These are phyloP conservation scores for Tridacna gigas DNA, from an alignment of 2,888 invertebrate genomes.

Conservation along the genomic window DNA sequence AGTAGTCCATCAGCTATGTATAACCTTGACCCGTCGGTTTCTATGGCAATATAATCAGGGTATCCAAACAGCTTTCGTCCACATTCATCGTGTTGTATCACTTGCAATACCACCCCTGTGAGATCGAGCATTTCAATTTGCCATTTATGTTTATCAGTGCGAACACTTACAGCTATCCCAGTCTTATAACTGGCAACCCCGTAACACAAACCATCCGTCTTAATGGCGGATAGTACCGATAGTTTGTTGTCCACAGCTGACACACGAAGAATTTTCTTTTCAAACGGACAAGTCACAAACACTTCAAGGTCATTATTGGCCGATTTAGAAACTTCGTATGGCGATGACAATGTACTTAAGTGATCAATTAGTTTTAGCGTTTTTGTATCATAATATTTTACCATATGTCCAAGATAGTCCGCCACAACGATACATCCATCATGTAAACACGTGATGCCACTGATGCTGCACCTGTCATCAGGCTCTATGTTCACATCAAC, in stretches of 20 bases:
- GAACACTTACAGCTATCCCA: constrained; percentile 51
- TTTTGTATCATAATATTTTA: constrained; percentile 61
- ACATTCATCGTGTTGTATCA: constrained; percentile 47
- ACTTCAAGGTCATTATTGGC: constrained; percentile 31
- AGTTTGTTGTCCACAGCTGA: constrained; percentile 25
- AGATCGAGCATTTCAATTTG: constrained; percentile 51
- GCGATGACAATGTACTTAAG: constrained; percentile 29
- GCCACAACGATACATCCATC: constrained; percentile 48
- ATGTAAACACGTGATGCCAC: constrained; percentile 55
- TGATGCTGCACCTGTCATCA: constrained; percentile 56
- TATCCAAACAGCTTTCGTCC: constrained; percentile 50
- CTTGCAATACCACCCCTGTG: constrained; percentile 43
- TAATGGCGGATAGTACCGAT: constrained; percentile 14
- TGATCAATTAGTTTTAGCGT: constrained; percentile 43
- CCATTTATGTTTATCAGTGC: constrained; percentile 45
- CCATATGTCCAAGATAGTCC: constrained; percentile 48
- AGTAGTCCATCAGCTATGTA: constrained; percentile 46
- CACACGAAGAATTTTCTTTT: constrained; percentile 36
- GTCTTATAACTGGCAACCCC: constrained; percentile 41
- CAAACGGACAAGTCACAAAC: constrained; percentile 53
- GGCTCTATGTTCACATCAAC: constrained; percentile 50
- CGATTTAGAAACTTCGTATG: constrained; percentile 54
- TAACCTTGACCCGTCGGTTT: constrained; percentile 43
- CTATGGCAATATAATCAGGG: constrained; percentile 51
- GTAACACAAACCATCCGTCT: constrained; percentile 53